Base-by-base conservation (phyloP, 2,113 vertebrate species). In the Microcebus jonahi region DNA sequence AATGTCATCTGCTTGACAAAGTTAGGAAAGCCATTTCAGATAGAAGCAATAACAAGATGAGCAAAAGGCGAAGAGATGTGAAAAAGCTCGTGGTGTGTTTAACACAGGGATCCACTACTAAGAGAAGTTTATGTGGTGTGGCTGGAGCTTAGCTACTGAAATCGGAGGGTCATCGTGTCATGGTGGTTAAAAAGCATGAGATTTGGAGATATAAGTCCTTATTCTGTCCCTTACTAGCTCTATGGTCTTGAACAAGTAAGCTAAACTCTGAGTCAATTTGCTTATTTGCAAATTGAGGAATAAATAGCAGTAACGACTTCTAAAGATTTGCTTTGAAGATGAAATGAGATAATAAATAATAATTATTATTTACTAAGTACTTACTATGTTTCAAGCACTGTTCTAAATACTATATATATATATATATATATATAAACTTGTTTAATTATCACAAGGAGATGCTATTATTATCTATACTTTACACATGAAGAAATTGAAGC, bases 1-100 rank as follows among this genome's bases (percentile, higher is more conserved):
- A 80, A 96, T 90, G 67, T 68, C 25, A 25, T 59, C 57, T 77
- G 4, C 50, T 71, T 93, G 79, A 93, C 87, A 91, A 93, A 61
- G 53, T 82, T 93, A 31, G 15, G 42, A 83, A 84, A 95, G 57
- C 59, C 79, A 50, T 86, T 87, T 95, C 79, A 83, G 48, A 89
- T 2, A 34, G 50, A 91, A 34, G 21, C 39, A 94, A 55, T 73
- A 82, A 63, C 34, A 89, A 85, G 39, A 71, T 20, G 73, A 82
- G 34, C 83, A 91, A 94, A 94, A 36, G n/a, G 8, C 17, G 81
- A 70, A 84, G 71, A 76, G 29, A 95, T 59, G 21, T 65, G 89
- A 85, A 95, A 85, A 95, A 79, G 45, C 6, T 92, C 45, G 15
- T 36, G 55, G 9, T 53, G 29, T 70, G 53, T 90, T 39, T 63